Evolutionary conservation across 2,113 vertebrate genomes (phyloP).

Genomic region (Chlorodrepanis virens): DNA sequence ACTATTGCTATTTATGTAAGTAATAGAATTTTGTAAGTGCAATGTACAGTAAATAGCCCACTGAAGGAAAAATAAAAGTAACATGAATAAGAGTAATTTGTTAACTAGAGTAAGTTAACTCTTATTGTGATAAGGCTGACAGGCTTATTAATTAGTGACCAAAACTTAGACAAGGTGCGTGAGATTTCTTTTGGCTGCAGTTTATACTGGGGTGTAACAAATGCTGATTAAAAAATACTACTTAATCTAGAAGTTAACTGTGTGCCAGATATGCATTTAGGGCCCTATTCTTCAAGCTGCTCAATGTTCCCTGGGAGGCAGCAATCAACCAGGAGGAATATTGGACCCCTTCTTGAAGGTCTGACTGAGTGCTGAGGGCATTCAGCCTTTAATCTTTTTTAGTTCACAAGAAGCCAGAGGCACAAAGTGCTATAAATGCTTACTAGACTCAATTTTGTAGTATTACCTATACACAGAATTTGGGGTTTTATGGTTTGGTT

Average conservation of each 20-base stretch:
- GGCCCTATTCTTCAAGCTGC: neutral
- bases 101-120: neutral
- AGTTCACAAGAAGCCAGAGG: neutral
- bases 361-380: constrained; percentile 1
- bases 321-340: neutral
- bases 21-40: neutral
- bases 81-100: neutral
- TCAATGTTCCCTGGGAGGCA: constrained; percentile 11
- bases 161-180: neutral
- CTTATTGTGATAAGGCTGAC: neutral
- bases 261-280: constrained; percentile 18
- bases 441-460: constrained; percentile 43
- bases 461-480: constrained; percentile 30
- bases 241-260: constrained; percentile 3
- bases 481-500: constrained; percentile 3
- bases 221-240: neutral
- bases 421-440: constrained; percentile 26
- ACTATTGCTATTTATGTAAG: neutral
- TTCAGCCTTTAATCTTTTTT: constrained; percentile 42
- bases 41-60: neutral
- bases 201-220: neutral
- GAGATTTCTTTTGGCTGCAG: neutral
- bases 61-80: neutral
- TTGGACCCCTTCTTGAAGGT: constrained; percentile 5
- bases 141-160: constrained; percentile 3